Base-by-base conservation (phyloP, 2,797 vertebrate genomes). In the Poeciliopsis infans region DNA sequence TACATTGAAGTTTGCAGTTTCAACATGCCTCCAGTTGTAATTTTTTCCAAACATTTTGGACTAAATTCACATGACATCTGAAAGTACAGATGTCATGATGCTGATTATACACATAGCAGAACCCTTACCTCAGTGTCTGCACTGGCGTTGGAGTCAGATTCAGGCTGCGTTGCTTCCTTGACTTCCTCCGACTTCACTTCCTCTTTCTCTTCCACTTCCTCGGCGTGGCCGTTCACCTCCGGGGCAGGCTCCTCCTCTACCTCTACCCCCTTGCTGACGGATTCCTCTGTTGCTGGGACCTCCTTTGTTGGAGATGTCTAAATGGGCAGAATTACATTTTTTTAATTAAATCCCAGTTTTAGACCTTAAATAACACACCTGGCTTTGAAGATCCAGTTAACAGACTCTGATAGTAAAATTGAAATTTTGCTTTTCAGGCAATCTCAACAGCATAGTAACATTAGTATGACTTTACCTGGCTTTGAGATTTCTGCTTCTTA, bases 401-500 rank as follows among this genome's bases (percentile, higher is more conserved):
- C 59, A 36, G 33, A 16, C 11, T 41, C 64, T 28, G 66, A 43
- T n/a, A 43, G 5, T n/a, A 1, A 69, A 69, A n/a, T 12, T 69
- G 18, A 36, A 64, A 64, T 64, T 4, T n/a, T 64, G 59, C 15
- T 64, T 36, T 64, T 41, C 16, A 23, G 2, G 8, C 31, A 69
- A 39, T 69, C 5, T n/a, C 23, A 82, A 18, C 6, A 18, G 45
- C 31, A 49, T 20, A 76, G 49, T 1, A n/a, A 33, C 15, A 59
- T 3, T 33, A 36, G n/a, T 33, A 15, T 68, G 33, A 59, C 31
- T 45, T 93, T 79, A 96, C 93, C 91, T 97, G 96, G 83, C 93
- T 97, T 85, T 96, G 97, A 20, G 98, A 98, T 87, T 97, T 99
- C 78, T 98, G 98, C 84, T 98, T 98, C 94, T 98, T 99, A 93